Evolutionary conservation across 2,113 vertebrate genomes (phyloP).

Genomic region (Lichenostomus cassidix): DNA sequence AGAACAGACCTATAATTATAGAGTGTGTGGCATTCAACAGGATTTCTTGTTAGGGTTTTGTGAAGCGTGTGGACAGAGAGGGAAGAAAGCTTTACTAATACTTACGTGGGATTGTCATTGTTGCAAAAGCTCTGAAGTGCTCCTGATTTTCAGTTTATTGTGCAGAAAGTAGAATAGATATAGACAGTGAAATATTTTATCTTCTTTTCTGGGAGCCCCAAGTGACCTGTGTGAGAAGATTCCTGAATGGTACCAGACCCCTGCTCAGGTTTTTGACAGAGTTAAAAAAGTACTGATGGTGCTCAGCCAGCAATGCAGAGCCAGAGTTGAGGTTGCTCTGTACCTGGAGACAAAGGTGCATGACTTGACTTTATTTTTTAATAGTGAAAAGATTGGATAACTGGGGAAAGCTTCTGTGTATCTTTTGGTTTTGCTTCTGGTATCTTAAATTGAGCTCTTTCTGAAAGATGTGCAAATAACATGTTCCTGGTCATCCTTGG

Average conservation of each 20-base stretch:
- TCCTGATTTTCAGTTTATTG: neutral
- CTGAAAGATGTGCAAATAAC: neutral
- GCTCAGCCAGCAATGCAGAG: neutral
- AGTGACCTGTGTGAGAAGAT: neutral
- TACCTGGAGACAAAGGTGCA: neutral
- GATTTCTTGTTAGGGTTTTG: conserved; percentile 16
- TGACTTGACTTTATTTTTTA: neutral
- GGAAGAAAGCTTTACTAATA: conserved; percentile 1
- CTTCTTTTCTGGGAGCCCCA: neutral
- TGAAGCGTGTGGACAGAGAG: neutral
- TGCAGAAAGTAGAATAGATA: neutral
- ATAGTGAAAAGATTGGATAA: neutral
- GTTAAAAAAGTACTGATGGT: neutral
- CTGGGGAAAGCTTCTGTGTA: neutral
- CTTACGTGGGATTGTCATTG: neutral
- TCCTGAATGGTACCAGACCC: neutral
- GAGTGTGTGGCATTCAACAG: neutral
- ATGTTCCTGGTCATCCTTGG: neutral
- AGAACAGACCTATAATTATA: conserved; percentile 17
- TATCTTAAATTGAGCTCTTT: neutral
- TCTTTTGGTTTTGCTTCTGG: neutral
- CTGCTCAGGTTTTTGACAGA: neutral
- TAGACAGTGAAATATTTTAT: neutral
- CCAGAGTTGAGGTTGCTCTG: neutral
- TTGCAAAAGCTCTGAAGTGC: neutral